Conservation (phyloP, 2,797 vertebrate genomes). For the Notoglanidium macrostoma region DNA sequence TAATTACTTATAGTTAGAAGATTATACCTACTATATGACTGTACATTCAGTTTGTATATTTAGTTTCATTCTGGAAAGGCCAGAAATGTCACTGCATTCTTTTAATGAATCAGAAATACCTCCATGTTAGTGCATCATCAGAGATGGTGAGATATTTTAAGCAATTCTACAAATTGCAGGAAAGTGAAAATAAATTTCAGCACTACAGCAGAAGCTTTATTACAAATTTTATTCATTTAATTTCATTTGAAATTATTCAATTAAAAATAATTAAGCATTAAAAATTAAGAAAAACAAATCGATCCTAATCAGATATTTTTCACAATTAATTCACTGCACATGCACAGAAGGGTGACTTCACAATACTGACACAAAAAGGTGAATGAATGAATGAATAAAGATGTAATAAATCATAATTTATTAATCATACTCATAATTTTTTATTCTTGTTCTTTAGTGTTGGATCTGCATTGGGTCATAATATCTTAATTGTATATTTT, state of each 20-base stretch:
- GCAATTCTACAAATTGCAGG: neutral
- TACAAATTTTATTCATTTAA: neutral
- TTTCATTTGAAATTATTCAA: neutral
- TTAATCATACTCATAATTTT: no score
- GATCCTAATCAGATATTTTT: neutral
- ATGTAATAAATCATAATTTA: no score
- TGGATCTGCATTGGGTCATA: no score
- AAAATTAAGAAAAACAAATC: neutral
- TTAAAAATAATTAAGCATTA: neutral
- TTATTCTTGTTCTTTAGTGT: no score
- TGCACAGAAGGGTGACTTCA: no score
- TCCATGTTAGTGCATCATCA: neutral
- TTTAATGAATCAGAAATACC: neutral
- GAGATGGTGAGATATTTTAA: neutral
- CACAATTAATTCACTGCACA: no score
- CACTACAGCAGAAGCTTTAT: neutral
- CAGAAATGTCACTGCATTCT: neutral
- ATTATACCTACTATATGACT: neutral
- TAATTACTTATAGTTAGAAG: no score
- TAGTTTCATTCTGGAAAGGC: neutral
- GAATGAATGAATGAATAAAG: no score
- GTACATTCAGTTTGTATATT: neutral
- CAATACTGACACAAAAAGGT: no score
- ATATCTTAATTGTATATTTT: no score
- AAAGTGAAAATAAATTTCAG: neutral